Base-by-base conservation (phyloP, 2,797 vertebrate genomes). In the Sciaenops ocellatus region DNA sequence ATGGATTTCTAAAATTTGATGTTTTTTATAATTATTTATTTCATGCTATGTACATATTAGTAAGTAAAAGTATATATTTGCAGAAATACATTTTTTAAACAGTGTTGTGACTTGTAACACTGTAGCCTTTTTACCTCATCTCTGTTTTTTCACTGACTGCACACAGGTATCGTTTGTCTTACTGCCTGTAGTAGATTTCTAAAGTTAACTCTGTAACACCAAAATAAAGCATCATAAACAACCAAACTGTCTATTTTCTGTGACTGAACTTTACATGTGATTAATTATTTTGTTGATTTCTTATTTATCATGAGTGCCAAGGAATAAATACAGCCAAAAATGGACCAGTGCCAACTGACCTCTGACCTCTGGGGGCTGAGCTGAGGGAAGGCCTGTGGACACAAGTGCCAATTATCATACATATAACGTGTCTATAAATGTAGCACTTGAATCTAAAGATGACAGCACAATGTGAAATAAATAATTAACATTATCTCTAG, bases 11-110 rank as follows among this genome's bases (percentile, higher is more conserved):
- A 95, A 95, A 95, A 94, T 93, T 91, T 69, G 93, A 95, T 95
- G 94, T 92, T 96, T 94, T 97, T 95, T 94, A 96, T 96, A 94
- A 96, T 96, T 97, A 98, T 98, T 98, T 98, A 98, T 98, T 98
- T 96, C 90, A 94, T 93, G 90, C 93, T 94, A 93, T 97, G 97
- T 98, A 97, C 93, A 97, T 97, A 97, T 96, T 97, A 97, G 96
- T 91, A 89, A 93, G 91, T 93, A 94, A 96, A 95, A 96, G 93
- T 97, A 96, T 97, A 97, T 98, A 97, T 97, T 97, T 96, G 93
- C 94, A 78, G 91, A 95, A 96, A 94, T 78, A 78, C 48, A 22
- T 92, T 93, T 94, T 95, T 90, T 95, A 94, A 94, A 93, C 95
- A 95, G 94, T 96, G 95, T 96, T 95, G 87, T 95, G 90, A 93